Percentiles rank a stretch among this genome's conserved stretches.
Evolutionary conservation across 2,888 invertebrate genomes (phyloP).

Genomic region (Melinaea marsaeus): DNA sequence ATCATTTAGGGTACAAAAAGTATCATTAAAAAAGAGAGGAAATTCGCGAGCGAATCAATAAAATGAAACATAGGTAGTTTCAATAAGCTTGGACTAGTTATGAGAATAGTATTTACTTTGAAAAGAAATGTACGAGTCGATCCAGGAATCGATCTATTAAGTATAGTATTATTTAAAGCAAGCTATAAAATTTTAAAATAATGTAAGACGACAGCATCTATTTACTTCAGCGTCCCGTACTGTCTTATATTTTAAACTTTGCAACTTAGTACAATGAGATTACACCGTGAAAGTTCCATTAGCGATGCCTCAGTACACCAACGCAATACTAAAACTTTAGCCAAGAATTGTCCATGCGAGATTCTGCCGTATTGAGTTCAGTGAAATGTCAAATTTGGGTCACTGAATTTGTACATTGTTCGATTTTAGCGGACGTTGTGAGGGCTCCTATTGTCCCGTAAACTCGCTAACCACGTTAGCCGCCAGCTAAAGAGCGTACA

Average conservation of each 20-base stretch:
- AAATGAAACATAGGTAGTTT: constrained; percentile 28
- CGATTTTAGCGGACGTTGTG: constrained; percentile 13
- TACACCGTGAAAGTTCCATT: constrained; percentile 42
- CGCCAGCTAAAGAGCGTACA: constrained; percentile 56
- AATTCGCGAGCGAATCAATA: constrained; percentile 18
- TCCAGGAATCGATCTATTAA: no score
- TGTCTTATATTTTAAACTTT: constrained; percentile 30
- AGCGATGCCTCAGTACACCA: constrained; percentile 28
- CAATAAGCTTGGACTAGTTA: constrained; percentile 19
- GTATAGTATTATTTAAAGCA: no score
- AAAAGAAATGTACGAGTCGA: no score
- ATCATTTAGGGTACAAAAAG: constrained; percentile 36
- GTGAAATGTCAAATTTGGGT: constrained; percentile 17
- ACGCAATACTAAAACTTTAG: constrained; percentile 1
- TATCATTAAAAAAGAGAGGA: constrained; percentile 41
- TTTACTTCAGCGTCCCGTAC: constrained; percentile 20
- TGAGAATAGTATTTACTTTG: background rate
- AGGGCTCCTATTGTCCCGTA: constrained; percentile 28
- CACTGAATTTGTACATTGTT: constrained; percentile 9
- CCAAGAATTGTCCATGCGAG: constrained; percentile 13
- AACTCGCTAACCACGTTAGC: constrained; percentile 55
- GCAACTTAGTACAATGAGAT: constrained; percentile 39
- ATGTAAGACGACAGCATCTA: constrained; percentile 8
- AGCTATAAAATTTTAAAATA: background rate
- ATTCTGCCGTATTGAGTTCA: constrained; percentile 13